Conservation (phyloP, 2,797 vertebrate species). For the Champsocephalus esox region DNA sequence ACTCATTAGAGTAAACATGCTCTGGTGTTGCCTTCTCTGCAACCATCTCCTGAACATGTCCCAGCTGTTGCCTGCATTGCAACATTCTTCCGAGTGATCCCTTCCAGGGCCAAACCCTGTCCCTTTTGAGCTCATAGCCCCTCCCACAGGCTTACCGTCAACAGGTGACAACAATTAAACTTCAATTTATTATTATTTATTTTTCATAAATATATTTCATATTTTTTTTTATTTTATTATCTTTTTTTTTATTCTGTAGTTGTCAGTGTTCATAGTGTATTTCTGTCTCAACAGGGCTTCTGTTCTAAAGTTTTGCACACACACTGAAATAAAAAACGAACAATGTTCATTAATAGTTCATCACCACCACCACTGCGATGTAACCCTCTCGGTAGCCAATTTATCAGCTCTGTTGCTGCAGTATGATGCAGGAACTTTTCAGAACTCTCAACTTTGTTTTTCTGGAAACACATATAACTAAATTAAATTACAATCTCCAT, state of each 20-base stretch:
- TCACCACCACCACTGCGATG: conserved; percentile 32
- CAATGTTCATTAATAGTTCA: conserved; percentile 45
- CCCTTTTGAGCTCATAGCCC: no score
- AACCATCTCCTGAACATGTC: no score
- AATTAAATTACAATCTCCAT: conserved; percentile 10
- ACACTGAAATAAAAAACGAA: conserved; percentile 37
- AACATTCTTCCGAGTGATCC: no score
- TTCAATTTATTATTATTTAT: background rate
- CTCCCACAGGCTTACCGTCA: no score
- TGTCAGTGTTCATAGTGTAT: conserved; percentile 39
- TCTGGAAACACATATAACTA: conserved; percentile 15
- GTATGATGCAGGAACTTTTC: conserved; percentile 1
- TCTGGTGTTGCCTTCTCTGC: no score
- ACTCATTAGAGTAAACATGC: no score
- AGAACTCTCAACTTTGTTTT: conserved; percentile 3
- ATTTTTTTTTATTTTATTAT: no score
- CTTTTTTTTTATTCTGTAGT: conserved; percentile 27
- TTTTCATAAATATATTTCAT: no score
- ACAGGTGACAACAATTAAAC: no score
- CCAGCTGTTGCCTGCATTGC: no score
- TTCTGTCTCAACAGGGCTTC: conserved; percentile 19
- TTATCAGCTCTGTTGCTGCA: conserved; percentile 30
- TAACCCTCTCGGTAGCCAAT: conserved; percentile 37
- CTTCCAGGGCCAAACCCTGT: no score
- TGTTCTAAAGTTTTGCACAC: conserved; percentile 44